These are phyloP conservation scores for Cepphus grylle DNA, from an alignment of 2,113 vertebrate genomes.

Conservation along the genomic window DNA sequence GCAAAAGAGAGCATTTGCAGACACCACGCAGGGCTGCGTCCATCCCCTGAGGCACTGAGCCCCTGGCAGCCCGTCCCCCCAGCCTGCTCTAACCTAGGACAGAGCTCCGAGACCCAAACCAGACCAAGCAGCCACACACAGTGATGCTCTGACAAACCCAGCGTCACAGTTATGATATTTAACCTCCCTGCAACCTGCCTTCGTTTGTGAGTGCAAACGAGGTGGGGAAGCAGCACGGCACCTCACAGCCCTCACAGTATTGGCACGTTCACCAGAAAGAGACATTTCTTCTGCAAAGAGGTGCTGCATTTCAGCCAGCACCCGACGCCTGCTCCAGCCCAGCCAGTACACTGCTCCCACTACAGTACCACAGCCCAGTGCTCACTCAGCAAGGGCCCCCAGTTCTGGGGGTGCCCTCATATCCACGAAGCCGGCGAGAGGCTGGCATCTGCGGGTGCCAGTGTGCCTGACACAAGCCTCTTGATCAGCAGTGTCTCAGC, in stretches of 20 bases:
- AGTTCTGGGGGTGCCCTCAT: background rate
- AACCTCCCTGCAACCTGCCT: background rate
- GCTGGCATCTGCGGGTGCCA: background rate
- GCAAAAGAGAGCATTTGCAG: background rate
- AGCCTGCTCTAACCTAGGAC: background rate
- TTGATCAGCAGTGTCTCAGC: background rate
- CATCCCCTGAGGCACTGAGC: background rate
- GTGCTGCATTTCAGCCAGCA: background rate
- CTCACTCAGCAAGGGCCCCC: background rate
- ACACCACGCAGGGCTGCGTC: background rate
- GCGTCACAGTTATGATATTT: background rate
- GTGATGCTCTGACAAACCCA: background rate
- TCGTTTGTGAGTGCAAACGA: fast-evolving
- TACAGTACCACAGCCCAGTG: background rate
- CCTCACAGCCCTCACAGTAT: background rate
- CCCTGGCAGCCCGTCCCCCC: background rate
- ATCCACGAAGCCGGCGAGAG: fast-evolving
- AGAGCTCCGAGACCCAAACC: background rate
- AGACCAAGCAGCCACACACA: background rate
- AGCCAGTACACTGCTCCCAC: background rate
- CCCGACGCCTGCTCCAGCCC: background rate
- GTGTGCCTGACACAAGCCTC: background rate
- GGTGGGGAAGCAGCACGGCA: background rate
- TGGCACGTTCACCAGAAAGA: background rate
- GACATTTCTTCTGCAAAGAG: background rate